Evolutionary conservation across 2,888 invertebrate species (phyloP), one percentile per base, ranked within the genome.

Genomic region (Autographa gamma): DNA sequence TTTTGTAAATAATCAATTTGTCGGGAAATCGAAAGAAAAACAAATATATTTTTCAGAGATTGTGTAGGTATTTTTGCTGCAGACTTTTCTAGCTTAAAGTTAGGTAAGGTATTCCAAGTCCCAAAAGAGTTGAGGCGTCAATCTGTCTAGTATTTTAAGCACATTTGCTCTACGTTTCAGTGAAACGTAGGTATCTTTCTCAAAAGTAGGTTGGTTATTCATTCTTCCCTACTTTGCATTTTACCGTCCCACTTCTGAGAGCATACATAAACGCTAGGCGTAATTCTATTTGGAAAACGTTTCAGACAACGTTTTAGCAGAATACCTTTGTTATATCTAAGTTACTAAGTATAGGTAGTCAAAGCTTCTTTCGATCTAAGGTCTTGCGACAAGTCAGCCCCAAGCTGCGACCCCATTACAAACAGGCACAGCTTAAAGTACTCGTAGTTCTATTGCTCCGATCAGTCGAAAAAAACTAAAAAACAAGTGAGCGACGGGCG

Each of bases 281-380:
- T 70, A 78, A 81, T 72, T 79, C 79, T 81, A 74, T 81, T 65
- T 74, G 71, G 56, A 68, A 68, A 77, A 71, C 66, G 68, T 74
- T 74, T 69, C 16, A 59, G 61, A 48, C 74, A 77, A 71, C 66
- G 66, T 74, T 74, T 4, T 59, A 61, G 41, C 74, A 14, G 62
- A 69, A 73, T 73, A 61, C 63, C 54, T 63, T 71, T 73, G 66
- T 73, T 31, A 48, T 77, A 60, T 71, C 38, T 11, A 60, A 43
- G 52, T 60, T 60, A 60, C 66, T 58, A 43, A 48, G 34, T 32
- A 56, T 48, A 61, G 32, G 34, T 61, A 60, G 31, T 58, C 19
- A n/a, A 48, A 41, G 52, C 38, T 25, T 2, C 25, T 25, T n/a
- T 25, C 25, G 25, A 25, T 2, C 25, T 25, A 25, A 25, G 25